These are phyloP conservation scores for Anorthoa munda DNA, from an alignment of 2,888 invertebrate genomes.

Conservation along the genomic window DNA sequence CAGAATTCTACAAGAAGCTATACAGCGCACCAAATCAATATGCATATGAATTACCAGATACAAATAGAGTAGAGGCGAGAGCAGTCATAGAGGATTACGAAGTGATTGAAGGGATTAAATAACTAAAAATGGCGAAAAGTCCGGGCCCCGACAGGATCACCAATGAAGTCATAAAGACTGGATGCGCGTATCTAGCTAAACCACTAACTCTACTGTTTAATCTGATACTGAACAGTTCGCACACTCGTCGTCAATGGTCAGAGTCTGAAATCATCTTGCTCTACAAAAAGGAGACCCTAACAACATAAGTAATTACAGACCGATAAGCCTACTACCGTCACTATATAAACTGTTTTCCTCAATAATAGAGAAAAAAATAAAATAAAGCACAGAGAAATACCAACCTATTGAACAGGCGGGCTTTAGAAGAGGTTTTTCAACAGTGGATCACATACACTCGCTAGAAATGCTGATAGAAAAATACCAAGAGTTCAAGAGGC, in stretches of 20 bases:
- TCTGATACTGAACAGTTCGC: not conserved
- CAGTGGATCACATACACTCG: no score
- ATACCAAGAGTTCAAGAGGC: no score
- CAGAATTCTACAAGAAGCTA: slow-evolving; percentile 40
- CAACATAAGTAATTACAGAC: slow-evolving; percentile 1
- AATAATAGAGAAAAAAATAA: not conserved
- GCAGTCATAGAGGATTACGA: not conserved
- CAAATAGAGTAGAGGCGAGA: no score
- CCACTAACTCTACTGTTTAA: slow-evolving; percentile 15
- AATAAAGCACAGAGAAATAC: not conserved
- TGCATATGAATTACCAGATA: not conserved
- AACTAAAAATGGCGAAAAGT: not conserved
- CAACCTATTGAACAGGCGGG: not conserved
- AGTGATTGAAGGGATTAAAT: not conserved
- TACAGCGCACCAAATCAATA: not conserved
- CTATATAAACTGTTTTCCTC: not conserved
- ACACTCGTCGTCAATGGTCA: slow-evolving; percentile 12
- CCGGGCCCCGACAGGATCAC: slow-evolving; percentile 5
- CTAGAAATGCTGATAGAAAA: no score
- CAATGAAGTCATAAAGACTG: not conserved
- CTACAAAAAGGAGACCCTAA: slow-evolving; percentile 9
- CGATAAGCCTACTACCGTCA: not conserved
- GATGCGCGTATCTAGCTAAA: no score
- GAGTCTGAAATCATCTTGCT: slow-evolving; percentile 22
- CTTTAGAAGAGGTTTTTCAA: not conserved